Conservation (phyloP, 92 coral and sea anemone species). For the Phenganax subtilis region DNA sequence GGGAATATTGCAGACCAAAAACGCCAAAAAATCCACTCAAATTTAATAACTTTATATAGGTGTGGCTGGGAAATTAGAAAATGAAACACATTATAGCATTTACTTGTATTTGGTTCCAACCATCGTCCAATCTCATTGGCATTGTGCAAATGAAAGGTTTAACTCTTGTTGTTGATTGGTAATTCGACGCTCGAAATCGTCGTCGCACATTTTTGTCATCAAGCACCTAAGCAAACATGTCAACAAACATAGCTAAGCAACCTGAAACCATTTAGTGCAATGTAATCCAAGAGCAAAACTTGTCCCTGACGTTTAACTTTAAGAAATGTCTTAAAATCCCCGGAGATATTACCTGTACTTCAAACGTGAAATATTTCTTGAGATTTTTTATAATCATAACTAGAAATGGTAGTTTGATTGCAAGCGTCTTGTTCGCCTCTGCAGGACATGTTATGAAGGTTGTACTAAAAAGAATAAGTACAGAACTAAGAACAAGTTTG, state of each 20-base stretch:
- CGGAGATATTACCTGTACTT: conserved; percentile 72
- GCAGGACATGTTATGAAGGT: conserved; percentile 95
- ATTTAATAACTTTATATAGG: neutral
- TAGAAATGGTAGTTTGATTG: conserved; percentile 95
- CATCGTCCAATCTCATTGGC: conserved; percentile 99
- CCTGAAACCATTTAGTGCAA: conserved; percentile 17
- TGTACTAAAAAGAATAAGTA: conserved; percentile 58
- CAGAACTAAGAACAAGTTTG: neutral
- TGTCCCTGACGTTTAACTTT: neutral
- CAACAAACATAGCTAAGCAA: conserved; percentile 69
- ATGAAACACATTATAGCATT: neutral
- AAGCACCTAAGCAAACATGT: conserved; percentile 84
- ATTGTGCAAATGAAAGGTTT: conserved; percentile 99
- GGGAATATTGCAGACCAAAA: conserved; percentile 26
- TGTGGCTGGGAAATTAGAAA: neutral
- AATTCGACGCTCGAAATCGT: conserved; percentile 98
- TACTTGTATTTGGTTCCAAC: conserved; percentile 99
- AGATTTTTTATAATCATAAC: conserved; percentile 98
- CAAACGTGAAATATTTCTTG: conserved; percentile 99
- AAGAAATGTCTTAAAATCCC: too few relatives aligned
- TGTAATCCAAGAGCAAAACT: neutral
- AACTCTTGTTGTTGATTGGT: conserved; percentile 95
- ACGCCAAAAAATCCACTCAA: neutral
- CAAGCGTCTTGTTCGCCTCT: conserved; percentile 88
- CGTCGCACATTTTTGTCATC: conserved; percentile 99